Evolutionary conservation across 2,113 vertebrate species (phyloP), one percentile per base, ranked within the genome.

Genomic region (human (Homo sapiens)): DNA sequence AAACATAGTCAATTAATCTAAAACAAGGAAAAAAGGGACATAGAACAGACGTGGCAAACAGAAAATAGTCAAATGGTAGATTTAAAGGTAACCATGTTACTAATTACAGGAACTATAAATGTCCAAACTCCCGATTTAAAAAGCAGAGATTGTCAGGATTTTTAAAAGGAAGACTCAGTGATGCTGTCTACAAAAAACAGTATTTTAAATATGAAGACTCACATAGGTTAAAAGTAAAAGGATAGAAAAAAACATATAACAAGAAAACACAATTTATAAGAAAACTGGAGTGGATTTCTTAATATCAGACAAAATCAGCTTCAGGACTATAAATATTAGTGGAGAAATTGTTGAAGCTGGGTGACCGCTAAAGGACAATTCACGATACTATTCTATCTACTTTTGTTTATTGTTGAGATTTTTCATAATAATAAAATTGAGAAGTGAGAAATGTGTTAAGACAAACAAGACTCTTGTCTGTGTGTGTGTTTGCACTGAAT

Each of bases 121-220:
- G 32, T 81, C 43, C 94, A 40, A 81, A 97, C n/a, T 59, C 30
- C 32, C 10, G 35, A 59, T 61, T 83, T 90, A 57, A 90, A 94
- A 78, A 90, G 52, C 68, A 90, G 84, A 94, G 75, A 48, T n/a
- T n/a, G 22, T 76, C n/a, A 89, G 30, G 40, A 93, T 43, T 93
- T 97, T 22, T 18, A 79, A 80, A 88, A 94, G 40, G 43, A 94
- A 93, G 55, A 91, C 22, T 85, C 79, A 92, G 13, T 3, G 50
- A 52, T 73, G 11, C 1, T 73, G 3, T 43, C 45, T 82, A n/a
- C 4, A n/a, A 55, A 59, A 38, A 55, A 38, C 38, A 72, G 3
- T 40, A 43, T 75, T 87, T 95, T 96, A 88, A 81, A 50, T 78
- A 87, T 80, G 61, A 97, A 81, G 72, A 68, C n/a, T 91, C 20